phyloP scores from a whole-genome alignment of 2,888 invertebrate species.

The Plagodis pulveraria region DNA sequence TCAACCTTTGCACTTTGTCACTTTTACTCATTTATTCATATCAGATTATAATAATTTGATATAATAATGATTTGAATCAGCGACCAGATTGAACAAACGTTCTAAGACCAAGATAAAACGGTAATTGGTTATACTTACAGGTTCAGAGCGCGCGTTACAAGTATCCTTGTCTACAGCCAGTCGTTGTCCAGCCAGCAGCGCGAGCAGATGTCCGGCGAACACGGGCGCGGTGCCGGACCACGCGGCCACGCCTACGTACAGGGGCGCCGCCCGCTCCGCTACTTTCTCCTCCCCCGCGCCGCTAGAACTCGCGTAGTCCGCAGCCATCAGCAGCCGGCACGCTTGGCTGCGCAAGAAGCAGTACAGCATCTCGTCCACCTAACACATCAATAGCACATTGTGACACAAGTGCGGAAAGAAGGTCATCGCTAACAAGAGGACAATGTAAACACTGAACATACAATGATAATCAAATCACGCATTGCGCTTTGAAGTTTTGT shows the following conservation, averaged over 20 bases:
- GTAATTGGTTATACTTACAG: constrained; percentile 43
- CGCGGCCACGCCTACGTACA: constrained; percentile 77
- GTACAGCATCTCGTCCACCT: constrained; percentile 90
- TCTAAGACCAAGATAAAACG: no score
- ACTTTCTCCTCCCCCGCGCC: constrained; percentile 46
- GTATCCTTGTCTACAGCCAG: constrained; percentile 48
- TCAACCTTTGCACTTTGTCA: no score
- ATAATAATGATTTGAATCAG: no score
- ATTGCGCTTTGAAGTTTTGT: no score
- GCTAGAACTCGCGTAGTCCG: constrained; percentile 66
- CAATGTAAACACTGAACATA: no score
- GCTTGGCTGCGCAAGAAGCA: constrained; percentile 90
- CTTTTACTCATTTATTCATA: no score
- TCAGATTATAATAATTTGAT: no score
- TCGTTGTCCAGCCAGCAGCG: constrained; percentile 85
- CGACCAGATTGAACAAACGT: no score
- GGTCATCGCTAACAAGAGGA: no score
- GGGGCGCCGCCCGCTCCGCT: constrained; percentile 42
- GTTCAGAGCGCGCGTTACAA: constrained; percentile 46
- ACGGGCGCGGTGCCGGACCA: constrained; percentile 78
- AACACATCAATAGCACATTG: background rate
- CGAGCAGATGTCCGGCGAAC: constrained; percentile 86
- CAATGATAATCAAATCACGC: no score
- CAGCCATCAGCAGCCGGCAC: constrained; percentile 86
- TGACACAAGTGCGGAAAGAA: no score